A percentile compares a stretch with the other conserved stretches of the same genome.
phyloP scores from a whole-genome alignment of 2,797 vertebrate genomes.

The Sus cebifrons region DNA sequence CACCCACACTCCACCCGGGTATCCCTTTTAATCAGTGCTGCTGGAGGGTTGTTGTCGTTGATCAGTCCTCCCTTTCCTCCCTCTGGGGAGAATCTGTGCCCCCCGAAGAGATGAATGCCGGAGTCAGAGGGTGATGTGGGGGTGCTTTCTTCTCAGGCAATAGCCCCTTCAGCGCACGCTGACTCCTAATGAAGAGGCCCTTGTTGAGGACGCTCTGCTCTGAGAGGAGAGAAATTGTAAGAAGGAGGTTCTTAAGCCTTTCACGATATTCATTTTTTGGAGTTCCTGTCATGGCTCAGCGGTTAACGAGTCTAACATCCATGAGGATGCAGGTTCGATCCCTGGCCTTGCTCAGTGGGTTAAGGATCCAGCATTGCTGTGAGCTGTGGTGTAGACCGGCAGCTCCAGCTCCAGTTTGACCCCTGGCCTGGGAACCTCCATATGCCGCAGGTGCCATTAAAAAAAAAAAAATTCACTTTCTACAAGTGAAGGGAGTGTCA shows the following conservation, averaged over 20 bases:
- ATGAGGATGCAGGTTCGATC: too few relatives aligned
- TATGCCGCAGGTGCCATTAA: too few relatives aligned
- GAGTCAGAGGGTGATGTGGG: background rate
- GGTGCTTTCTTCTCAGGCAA: background rate
- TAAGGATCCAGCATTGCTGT: too few relatives aligned
- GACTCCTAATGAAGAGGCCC: background rate
- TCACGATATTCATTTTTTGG: constrained; percentile 56
- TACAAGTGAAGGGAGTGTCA: constrained; percentile 45
- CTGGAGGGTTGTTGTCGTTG: background rate
- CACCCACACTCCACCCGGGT: background rate
- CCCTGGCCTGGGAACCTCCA: too few relatives aligned
- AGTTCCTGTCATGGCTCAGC: too few relatives aligned
- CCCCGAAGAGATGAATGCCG: background rate
- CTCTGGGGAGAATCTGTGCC: background rate
- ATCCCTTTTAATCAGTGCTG: constrained; percentile 1
- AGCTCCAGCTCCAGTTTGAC: too few relatives aligned
- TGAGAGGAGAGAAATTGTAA: constrained; percentile 22
- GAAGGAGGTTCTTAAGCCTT: constrained; percentile 54
- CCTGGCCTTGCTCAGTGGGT: too few relatives aligned
- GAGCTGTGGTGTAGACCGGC: too few relatives aligned
- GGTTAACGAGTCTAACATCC: too few relatives aligned
- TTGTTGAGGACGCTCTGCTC: background rate
- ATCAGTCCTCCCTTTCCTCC: background rate
- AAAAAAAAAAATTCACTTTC: constrained; percentile 58
- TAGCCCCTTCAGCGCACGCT: background rate